Evolutionary conservation across 2,113 vertebrate genomes (phyloP).

Genomic region (Dryoscopus gambensis): DNA sequence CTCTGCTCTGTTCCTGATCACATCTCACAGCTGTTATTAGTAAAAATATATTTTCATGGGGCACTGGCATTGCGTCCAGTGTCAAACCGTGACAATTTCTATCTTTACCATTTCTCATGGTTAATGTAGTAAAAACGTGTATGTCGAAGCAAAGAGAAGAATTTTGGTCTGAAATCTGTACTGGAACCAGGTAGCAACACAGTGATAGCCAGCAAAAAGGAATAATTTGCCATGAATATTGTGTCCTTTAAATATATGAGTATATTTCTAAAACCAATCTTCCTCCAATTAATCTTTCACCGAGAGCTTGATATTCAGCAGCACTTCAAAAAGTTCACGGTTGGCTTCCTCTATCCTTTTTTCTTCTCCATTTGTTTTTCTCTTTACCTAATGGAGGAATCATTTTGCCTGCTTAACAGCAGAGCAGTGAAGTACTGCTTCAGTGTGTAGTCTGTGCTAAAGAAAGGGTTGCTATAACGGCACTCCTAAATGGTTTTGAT

Average conservation of each 20-base stretch:
- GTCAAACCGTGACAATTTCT: too few relatives aligned
- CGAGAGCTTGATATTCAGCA: neutral
- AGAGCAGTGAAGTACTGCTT: neutral
- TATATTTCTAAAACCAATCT: neutral
- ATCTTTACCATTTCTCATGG: neutral
- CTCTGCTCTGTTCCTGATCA: too few relatives aligned
- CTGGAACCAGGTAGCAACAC: neutral
- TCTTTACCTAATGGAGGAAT: neutral
- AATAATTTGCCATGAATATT: neutral
- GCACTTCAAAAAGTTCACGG: neutral
- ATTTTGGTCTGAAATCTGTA: neutral
- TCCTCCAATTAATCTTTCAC: neutral
- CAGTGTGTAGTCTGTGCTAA: neutral
- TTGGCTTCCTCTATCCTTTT: neutral
- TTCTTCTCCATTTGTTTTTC: neutral
- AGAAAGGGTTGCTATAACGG: neutral
- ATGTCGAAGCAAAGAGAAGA: neutral
- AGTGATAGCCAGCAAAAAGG: neutral
- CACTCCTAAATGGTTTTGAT: neutral
- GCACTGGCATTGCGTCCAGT: too few relatives aligned
- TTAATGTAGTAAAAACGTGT: neutral
- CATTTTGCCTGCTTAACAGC: neutral
- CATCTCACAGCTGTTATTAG: too few relatives aligned
- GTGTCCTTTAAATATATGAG: neutral
- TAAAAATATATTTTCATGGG: too few relatives aligned